Conservation (phyloP, 2,113 vertebrate species). For the Cochlearius cochlearius region DNA sequence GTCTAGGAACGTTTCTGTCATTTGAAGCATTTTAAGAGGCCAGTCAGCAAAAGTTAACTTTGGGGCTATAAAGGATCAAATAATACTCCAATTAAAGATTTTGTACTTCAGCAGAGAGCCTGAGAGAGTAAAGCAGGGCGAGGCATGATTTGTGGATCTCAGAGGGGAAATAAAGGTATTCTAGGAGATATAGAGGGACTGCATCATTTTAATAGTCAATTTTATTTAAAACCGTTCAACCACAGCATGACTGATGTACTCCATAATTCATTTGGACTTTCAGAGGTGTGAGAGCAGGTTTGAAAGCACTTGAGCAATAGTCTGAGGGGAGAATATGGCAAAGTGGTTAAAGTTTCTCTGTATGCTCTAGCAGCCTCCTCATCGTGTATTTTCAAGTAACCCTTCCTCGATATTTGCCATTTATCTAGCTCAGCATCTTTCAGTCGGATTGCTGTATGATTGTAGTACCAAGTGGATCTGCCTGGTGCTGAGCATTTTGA, state of each 20-base stretch:
- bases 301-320: neutral
- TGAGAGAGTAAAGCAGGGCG: neutral
- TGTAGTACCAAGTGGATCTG: neutral
- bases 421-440: neutral
- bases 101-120: neutral
- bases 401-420: neutral
- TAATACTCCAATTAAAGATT: neutral
- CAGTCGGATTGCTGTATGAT: rapidly evolving
- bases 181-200: neutral
- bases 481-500: neutral
- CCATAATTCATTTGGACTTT: neutral
- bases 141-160: neutral
- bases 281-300: neutral
- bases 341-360: neutral
- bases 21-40: neutral
- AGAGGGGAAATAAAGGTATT: conserved; percentile 6
- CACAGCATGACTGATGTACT: neutral
- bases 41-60: neutral
- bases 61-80: neutral
- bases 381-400: neutral
- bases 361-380: neutral
- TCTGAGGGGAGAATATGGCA: neutral
- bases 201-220: neutral
- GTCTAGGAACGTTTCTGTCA: neutral
- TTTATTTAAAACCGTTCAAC: neutral